These are phyloP conservation scores for Echinometra lucunter DNA, from an alignment of 53 echinoderm and acorn worm species.

Conservation along the genomic window DNA sequence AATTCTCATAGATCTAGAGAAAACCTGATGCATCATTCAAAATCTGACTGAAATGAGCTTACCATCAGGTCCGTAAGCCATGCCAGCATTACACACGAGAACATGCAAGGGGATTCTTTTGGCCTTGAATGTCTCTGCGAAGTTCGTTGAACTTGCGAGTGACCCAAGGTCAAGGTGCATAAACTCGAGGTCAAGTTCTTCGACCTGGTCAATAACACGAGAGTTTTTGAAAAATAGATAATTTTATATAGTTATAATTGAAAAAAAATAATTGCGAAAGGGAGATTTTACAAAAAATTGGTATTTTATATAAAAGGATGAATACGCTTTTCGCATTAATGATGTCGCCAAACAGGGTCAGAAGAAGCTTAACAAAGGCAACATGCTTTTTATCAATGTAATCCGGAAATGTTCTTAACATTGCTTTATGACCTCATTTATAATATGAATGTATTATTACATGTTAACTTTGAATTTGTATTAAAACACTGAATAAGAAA, in stretches of 20 bases:
- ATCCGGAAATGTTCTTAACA: too few species aligned
- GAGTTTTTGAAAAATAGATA: neutral
- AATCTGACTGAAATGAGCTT: neutral
- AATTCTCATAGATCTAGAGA: too few species aligned
- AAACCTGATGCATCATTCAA: too few species aligned
- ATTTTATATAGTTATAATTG: neutral
- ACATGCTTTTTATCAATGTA: too few species aligned
- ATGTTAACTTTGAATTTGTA: too few species aligned
- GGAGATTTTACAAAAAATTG: too few species aligned
- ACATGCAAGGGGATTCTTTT: slow-evolving; percentile 66
- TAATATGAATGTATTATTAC: too few species aligned
- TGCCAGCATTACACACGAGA: slow-evolving; percentile 80
- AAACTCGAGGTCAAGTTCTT: slow-evolving; percentile 74
- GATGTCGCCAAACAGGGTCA: too few species aligned
- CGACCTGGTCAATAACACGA: neutral
- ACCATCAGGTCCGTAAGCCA: slow-evolving; percentile 66
- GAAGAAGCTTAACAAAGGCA: too few species aligned
- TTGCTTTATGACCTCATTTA: too few species aligned
- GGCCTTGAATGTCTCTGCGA: slow-evolving; percentile 69
- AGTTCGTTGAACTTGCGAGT: slow-evolving; percentile 74
- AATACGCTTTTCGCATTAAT: neutral
- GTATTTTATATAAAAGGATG: neutral
- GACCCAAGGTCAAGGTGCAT: slow-evolving; percentile 79
- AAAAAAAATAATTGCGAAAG: neutral
- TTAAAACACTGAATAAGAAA: too few species aligned